A percentile compares a stretch with the other conserved stretches of the same genome.
Conservation (phyloP, 2,888 invertebrate species). For the Acanthoscelides obtectus region DNA sequence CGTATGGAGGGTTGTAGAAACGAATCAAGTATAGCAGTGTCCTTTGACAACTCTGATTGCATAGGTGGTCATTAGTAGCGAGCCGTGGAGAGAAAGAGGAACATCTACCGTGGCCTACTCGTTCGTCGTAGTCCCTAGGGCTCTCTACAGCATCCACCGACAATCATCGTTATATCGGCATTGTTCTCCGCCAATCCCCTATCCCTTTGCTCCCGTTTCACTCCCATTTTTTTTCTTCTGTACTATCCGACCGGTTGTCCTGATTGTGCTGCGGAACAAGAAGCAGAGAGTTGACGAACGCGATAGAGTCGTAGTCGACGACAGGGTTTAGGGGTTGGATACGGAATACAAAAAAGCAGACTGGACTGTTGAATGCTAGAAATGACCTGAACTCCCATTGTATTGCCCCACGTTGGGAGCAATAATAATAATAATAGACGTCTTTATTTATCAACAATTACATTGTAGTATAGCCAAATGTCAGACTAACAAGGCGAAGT, state of each 20-base stretch:
- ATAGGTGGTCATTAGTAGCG: background rate
- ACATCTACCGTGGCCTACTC: background rate
- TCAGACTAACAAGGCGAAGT: no score
- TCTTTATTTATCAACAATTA: no score
- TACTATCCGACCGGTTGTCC: background rate
- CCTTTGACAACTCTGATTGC: background rate
- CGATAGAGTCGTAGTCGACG: background rate
- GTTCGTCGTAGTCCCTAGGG: background rate
- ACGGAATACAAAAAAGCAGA: background rate
- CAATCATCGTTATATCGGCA: conserved; percentile 5
- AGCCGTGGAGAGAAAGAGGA: background rate
- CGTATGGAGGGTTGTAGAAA: no score
- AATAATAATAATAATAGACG: no score
- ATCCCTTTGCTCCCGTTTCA: background rate
- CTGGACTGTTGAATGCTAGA: no score
- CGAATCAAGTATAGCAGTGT: background rate
- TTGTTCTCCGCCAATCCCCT: background rate
- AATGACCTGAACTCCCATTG: no score
- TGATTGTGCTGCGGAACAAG: background rate
- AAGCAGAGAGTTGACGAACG: background rate
- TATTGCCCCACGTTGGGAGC: no score
- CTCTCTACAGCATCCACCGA: conserved; percentile 2
- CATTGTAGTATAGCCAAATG: no score
- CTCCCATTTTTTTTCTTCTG: background rate
- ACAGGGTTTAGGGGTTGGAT: background rate